These are phyloP conservation scores for Corythornis vintsioides DNA, from an alignment of 2,113 vertebrate species.

Conservation along the genomic window DNA sequence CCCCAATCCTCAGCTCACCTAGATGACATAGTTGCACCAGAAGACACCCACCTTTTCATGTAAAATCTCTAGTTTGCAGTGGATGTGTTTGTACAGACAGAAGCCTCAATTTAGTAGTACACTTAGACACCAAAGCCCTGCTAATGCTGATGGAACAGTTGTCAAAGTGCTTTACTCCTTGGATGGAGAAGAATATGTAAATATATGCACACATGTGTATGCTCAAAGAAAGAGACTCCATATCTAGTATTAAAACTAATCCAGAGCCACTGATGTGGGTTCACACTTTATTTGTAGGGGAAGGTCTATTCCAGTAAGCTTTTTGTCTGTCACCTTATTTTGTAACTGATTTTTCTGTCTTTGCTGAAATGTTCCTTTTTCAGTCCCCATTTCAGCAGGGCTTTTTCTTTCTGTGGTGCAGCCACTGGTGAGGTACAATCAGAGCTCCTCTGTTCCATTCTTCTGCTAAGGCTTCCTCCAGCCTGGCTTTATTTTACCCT, in stretches of 20 bases:
- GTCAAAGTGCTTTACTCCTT: neutral
- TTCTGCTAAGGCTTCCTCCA: constrained; percentile 15
- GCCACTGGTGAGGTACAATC: neutral
- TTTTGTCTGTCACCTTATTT: neutral
- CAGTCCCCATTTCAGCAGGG: neutral
- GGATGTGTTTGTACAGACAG: neutral
- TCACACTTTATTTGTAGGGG: neutral
- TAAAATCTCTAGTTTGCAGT: neutral
- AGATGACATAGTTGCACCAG: neutral
- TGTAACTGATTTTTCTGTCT: constrained; percentile 5
- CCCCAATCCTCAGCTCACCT: neutral
- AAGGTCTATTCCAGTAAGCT: neutral
- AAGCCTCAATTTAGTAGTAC: neutral
- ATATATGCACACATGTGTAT: neutral
- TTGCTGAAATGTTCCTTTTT: neutral
- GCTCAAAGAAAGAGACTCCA: neutral
- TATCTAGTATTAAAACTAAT: neutral
- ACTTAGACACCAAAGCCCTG: neutral
- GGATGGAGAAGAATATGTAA: neutral
- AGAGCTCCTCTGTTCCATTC: neutral
- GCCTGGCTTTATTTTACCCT: constrained; percentile 21
- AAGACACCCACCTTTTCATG: neutral
- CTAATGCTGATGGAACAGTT: neutral
- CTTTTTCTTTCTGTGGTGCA: neutral
- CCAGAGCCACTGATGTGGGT: neutral